Evolutionary conservation across 1,140 invertebrate genomes (phyloP).

Genomic region (Procambarus virginalis): DNA sequence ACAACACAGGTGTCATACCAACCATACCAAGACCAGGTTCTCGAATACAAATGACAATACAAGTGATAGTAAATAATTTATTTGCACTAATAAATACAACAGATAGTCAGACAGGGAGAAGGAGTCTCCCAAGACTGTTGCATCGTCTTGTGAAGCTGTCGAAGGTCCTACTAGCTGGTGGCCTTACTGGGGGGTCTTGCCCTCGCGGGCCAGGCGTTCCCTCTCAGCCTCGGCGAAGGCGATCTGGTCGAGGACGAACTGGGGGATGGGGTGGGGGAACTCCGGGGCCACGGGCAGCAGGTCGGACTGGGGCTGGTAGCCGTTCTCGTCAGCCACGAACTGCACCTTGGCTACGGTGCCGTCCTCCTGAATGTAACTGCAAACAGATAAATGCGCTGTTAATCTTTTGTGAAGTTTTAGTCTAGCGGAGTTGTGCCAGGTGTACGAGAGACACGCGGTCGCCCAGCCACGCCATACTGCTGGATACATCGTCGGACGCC

Average conservation of each 20-base stretch:
- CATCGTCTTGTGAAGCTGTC: too few species aligned
- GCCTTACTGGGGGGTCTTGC: neutral
- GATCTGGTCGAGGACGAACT: slow-evolving; percentile 33
- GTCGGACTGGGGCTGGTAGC: slow-evolving; percentile 28
- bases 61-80: neutral
- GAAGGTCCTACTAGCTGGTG: too few species aligned
- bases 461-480: too few species aligned
- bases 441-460: too few species aligned
- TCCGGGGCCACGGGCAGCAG: slow-evolving; percentile 30
- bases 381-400: neutral
- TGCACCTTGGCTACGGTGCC: slow-evolving; percentile 9
- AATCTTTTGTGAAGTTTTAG: too few species aligned
- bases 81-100: neutral
- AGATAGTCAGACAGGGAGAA: neutral
- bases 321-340: slow-evolving; percentile 23
- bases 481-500: too few species aligned
- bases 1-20: too few species aligned
- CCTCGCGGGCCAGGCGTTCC: neutral
- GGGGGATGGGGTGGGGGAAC: slow-evolving; percentile 37
- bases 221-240: slow-evolving; percentile 10
- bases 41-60: too few species aligned
- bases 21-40: too few species aligned
- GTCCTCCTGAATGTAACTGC: slow-evolving; percentile 6
- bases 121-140: too few species aligned
- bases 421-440: too few species aligned